A percentile compares a stretch with the other conserved stretches of the same genome.
These are phyloP conservation scores for Cyprinodon variegatus DNA, from an alignment of 2,113 vertebrate species.

Conservation along the genomic window DNA sequence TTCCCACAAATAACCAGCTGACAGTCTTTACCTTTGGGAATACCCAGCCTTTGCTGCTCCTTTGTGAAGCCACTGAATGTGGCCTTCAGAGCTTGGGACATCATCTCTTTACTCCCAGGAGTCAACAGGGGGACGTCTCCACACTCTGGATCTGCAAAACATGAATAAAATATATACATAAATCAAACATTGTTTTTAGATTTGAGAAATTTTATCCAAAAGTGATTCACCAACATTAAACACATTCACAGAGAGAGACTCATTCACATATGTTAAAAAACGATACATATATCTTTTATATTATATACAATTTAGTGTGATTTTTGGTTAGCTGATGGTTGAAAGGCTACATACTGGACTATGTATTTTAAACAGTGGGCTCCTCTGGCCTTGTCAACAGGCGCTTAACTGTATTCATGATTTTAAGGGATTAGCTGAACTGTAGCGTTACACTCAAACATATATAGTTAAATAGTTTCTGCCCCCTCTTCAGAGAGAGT, in stretches of 20 bases:
- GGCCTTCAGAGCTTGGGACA: slow-evolving; percentile 97
- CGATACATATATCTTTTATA: not conserved
- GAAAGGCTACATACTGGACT: too few relatives aligned
- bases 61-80: slow-evolving; percentile 98
- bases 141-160: slow-evolving; percentile 92
- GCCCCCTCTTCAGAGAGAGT: too few relatives aligned
- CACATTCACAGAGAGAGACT: not conserved
- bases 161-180: slow-evolving; percentile 18
- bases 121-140: slow-evolving; percentile 95
- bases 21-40: slow-evolving; percentile 89
- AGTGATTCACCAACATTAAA: not conserved
- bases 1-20: slow-evolving; percentile 7
- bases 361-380: too few relatives aligned
- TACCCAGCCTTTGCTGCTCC: slow-evolving; percentile 93
- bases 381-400: too few relatives aligned
- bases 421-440: too few relatives aligned
- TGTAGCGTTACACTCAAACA: too few relatives aligned
- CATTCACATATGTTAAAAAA: not conserved
- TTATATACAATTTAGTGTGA: too few relatives aligned
- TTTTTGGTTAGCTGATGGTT: too few relatives aligned
- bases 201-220: not conserved
- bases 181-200: not conserved
- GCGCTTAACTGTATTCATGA: too few relatives aligned
- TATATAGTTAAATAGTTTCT: too few relatives aligned
- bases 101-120: slow-evolving; percentile 99